phyloP scores from a whole-genome alignment of 2,888 invertebrate species.

The Pecten maximus region DNA sequence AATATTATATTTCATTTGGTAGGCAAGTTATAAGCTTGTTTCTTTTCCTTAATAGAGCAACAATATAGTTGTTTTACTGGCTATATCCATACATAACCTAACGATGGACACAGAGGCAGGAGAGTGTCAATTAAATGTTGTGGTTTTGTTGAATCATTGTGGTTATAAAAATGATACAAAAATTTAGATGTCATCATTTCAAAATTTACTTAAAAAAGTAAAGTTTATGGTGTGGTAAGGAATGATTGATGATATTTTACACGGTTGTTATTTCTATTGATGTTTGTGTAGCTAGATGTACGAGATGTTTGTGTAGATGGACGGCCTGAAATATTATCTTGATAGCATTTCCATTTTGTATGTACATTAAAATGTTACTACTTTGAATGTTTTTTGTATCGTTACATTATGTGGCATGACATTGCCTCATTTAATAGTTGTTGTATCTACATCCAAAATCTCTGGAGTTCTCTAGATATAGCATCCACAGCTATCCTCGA shows the following conservation, averaged over 20 bases:
- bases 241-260: neutral
- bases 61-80: neutral
- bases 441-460: neutral
- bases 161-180: neutral
- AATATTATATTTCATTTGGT: neutral
- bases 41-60: neutral
- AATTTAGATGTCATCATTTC: neutral
- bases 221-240: neutral
- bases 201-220: neutral
- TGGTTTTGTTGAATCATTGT: neutral
- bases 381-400: neutral
- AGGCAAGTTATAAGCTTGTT: neutral
- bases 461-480: neutral
- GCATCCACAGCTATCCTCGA: neutral
- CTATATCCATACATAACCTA: neutral
- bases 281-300: too few species aligned
- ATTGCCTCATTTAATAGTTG: neutral
- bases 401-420: neutral
- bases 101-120: neutral
- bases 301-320: neutral
- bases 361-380: constrained; percentile 12
- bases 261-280: neutral
- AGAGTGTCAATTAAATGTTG: neutral
- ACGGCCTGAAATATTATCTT: neutral
- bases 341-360: neutral